Conservation (phyloP, 1,140 invertebrate species). For the Conus ventricosus region DNA sequence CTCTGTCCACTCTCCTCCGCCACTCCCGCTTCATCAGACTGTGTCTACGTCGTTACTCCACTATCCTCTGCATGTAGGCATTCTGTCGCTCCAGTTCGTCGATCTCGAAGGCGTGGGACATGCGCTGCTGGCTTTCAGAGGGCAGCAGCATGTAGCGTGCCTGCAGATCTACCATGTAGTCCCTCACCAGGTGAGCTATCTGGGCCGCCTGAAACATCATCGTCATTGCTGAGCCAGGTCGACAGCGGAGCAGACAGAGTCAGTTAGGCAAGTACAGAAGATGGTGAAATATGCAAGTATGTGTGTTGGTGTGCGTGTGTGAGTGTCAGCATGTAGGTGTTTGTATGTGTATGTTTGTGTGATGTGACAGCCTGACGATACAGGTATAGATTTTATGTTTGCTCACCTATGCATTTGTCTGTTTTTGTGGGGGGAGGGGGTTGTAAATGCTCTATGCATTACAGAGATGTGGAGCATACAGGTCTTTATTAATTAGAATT, state of each 20-base stretch:
- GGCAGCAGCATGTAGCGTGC: slow-evolving; percentile 54
- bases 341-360: too few species aligned
- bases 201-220: slow-evolving; percentile 86
- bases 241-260: not conserved
- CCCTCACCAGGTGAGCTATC: slow-evolving; percentile 93
- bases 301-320: not conserved
- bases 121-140: slow-evolving; percentile 44
- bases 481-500: too few species aligned
- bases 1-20: not conserved
- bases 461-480: too few species aligned
- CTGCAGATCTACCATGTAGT: slow-evolving; percentile 80
- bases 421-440: too few species aligned
- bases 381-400: too few species aligned
- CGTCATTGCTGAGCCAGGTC: slow-evolving; percentile 13
- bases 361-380: too few species aligned
- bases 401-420: too few species aligned
- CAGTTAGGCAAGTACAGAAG: not conserved
- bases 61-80: slow-evolving; percentile 40
- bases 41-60: not conserved
- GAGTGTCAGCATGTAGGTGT: too few species aligned
- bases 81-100: slow-evolving; percentile 50
- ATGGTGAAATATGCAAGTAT: not conserved
- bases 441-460: too few species aligned
- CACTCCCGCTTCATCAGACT: too few species aligned
- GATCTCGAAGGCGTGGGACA: slow-evolving; percentile 45